phyloP scores from a whole-genome alignment of 2,888 invertebrate species.

The Pteria penguin region DNA sequence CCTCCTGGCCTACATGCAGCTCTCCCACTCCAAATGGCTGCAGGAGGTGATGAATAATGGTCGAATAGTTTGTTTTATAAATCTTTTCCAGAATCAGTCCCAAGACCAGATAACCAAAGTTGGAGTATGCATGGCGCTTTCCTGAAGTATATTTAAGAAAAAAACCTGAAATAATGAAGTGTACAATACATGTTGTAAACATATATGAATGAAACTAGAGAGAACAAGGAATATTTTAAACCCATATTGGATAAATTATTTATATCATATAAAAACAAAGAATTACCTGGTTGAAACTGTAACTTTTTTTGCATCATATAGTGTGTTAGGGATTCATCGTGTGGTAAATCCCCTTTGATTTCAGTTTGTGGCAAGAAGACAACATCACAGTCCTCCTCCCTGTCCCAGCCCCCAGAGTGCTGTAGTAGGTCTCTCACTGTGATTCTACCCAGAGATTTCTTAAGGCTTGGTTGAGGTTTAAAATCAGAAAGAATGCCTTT shows the following conservation, averaged over 20 bases:
- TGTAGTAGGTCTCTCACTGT: constrained; percentile 71
- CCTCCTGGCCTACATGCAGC: constrained; percentile 58
- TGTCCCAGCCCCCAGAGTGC: constrained; percentile 77
- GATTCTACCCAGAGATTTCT: constrained; percentile 54
- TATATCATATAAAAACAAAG: background rate
- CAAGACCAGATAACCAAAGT: constrained; percentile 74
- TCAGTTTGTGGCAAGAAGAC: constrained; percentile 67
- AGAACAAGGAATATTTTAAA: background rate
- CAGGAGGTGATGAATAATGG: constrained; percentile 59
- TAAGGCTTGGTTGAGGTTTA: constrained; percentile 43
- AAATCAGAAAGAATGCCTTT: constrained; percentile 57
- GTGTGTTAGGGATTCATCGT: constrained; percentile 55
- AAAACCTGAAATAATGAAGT: background rate
- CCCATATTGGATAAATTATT: background rate
- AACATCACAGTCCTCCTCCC: constrained; percentile 68
- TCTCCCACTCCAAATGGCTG: constrained; percentile 51
- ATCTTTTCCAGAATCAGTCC: constrained; percentile 71
- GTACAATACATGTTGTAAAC: background rate
- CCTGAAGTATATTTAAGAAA: constrained; percentile 58
- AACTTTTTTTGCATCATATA: constrained; percentile 67
- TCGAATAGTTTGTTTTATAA: constrained; percentile 60
- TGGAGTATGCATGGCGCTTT: constrained; percentile 74
- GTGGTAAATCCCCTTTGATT: constrained; percentile 43
- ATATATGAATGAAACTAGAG: background rate
- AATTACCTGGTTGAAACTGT: constrained; percentile 69